phyloP scores from a whole-genome alignment of 2,888 invertebrate genomes.

The Dryadula phaetusa region DNA sequence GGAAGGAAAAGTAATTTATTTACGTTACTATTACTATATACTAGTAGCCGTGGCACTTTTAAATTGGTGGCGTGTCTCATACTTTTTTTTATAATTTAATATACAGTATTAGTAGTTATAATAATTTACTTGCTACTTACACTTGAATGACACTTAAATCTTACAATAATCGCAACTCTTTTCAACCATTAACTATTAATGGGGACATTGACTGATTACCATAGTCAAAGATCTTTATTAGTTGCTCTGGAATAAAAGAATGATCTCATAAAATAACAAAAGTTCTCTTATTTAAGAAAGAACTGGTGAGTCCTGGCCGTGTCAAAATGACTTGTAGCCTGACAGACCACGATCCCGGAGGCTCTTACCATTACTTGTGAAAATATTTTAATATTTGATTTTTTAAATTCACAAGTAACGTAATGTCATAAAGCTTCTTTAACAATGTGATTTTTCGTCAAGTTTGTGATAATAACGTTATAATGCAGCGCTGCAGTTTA shows the following conservation, averaged over 20 bases:
- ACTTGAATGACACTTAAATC: neutral
- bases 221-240: neutral
- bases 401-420: neutral
- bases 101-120: no score
- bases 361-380: neutral
- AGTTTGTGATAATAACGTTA: conserved; percentile 25
- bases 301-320: neutral
- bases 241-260: neutral
- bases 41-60: no score
- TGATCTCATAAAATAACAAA: neutral
- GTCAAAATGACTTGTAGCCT: conserved; percentile 10
- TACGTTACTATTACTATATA: neutral
- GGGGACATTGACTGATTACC: conserved; percentile 5
- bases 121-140: neutral
- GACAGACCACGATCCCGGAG: neutral
- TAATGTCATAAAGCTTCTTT: neutral
- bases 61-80: no score
- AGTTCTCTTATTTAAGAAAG: neutral
- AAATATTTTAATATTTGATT: neutral
- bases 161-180: neutral
- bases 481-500: conserved; percentile 20
- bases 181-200: neutral
- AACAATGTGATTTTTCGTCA: conserved; percentile 16
- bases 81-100: no score
- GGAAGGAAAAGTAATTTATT: neutral